Evolutionary conservation across 1,140 invertebrate genomes (phyloP), one percentile per base, ranked within the genome.

Genomic region (Leptinotarsa defecta): DNA sequence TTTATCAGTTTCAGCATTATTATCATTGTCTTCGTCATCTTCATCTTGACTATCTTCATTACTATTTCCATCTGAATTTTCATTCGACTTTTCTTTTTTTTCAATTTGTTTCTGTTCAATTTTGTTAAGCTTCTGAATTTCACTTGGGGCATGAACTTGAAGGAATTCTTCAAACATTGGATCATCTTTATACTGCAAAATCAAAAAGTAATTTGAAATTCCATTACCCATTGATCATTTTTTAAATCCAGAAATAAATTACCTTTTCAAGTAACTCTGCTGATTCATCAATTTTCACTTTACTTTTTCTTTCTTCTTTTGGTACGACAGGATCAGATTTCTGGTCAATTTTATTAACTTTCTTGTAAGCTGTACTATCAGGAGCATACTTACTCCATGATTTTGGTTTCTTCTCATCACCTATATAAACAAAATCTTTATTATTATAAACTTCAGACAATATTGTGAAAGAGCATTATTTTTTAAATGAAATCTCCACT

Each of bases 321-420:
- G 73, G 48, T 71, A 63, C 48, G 2, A 20, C 49, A 20, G 64
- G 62, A 4, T 62, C 65, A 62, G 48, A 17, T 65, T 62, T 73
- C 4, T 82, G 76, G 48, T 81, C 77, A 43, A 76, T 74, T 63
- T 78, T 70, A 81, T 90, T 85, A 62, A 85, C 76, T 84, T 90
- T 90, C 82, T 91, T 89, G 82, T 88, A 88, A 19, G 88, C 87
- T 77, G 89, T 88, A 84, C 91, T 94, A 76, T 95, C 93, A 19
- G 88, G 78, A 6, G 94, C 89, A 88, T 95, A 92, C 88, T 95
- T 94, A 85, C 95, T 97, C 95, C 95, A 97, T 1, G 95, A 89
- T 86, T 93, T 91, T n/a, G 95, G 94, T 86, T 97, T 97, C 61
- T 89, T 90, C 22, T 89, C 84, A 87, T 95, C 93, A 13, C 94